phyloP scores from a whole-genome alignment of 2,113 vertebrate genomes.

The Gasterosteus aculeatus region DNA sequence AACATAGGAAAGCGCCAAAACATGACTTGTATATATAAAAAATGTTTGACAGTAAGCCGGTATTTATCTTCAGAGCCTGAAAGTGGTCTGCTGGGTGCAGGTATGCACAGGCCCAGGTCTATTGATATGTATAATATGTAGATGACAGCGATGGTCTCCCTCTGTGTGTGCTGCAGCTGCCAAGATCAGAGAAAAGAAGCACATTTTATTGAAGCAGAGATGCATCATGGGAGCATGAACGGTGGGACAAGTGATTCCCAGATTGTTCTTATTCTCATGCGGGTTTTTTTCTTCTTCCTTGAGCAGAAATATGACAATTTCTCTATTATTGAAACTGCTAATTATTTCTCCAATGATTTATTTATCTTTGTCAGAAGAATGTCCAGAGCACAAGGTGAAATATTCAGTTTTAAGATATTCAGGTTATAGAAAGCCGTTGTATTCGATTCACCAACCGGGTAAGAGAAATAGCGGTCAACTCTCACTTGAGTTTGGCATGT shows the following conservation, averaged over 20 bases:
- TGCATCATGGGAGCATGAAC: constrained; percentile 40
- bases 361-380: constrained; percentile 1
- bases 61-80: constrained; percentile 51
- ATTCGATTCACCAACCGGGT: neutral
- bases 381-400: neutral
- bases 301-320: constrained; percentile 5
- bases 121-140: constrained; percentile 73
- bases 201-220: constrained; percentile 46
- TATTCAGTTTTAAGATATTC: neutral
- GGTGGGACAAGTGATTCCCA: constrained; percentile 28
- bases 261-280: neutral
- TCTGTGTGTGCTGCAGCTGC: constrained; percentile 37
- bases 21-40: constrained; percentile 45
- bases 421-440: neutral
- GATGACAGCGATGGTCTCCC: constrained; percentile 56
- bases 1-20: constrained; percentile 9
- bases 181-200: constrained; percentile 42
- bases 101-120: constrained; percentile 26
- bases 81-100: constrained; percentile 45
- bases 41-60: constrained; percentile 32
- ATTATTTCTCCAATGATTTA: neutral
- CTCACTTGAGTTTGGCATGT: neutral
- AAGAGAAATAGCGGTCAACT: neutral
- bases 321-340: neutral
- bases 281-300: neutral